Percentiles rank a stretch among this genome's conserved stretches.
phyloP scores from a whole-genome alignment of 2,113 vertebrate species.

The Macaca mulatta region DNA sequence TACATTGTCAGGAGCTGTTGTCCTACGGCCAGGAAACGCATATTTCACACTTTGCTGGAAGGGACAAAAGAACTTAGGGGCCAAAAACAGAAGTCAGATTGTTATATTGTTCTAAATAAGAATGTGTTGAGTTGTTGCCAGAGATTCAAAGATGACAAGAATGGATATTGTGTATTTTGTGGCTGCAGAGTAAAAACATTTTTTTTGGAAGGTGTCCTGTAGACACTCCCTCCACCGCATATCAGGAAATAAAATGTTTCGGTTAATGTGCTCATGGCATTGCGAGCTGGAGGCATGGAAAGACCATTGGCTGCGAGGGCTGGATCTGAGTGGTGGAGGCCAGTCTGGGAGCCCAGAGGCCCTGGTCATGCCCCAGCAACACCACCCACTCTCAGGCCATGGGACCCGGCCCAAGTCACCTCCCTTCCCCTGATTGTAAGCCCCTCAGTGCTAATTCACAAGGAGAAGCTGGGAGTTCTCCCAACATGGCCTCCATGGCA shows the following conservation, averaged over 20 bases:
- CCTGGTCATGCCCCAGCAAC: neutral
- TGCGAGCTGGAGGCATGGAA: neutral
- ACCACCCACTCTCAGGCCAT: neutral
- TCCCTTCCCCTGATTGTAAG: neutral
- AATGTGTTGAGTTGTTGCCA: slow-evolving; percentile 69
- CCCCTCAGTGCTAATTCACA: neutral
- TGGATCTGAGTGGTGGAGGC: too few relatives aligned
- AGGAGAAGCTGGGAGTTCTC: neutral
- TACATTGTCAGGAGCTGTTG: neutral
- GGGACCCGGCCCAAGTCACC: accelerated
- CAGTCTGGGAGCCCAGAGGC: neutral
- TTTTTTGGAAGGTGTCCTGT: slow-evolving; percentile 62
- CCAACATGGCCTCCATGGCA: neutral
- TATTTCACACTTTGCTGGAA: slow-evolving; percentile 71
- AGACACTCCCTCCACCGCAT: slow-evolving; percentile 21
- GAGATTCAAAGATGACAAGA: slow-evolving; percentile 63
- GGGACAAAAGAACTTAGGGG: slow-evolving; percentile 56
- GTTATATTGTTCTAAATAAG: slow-evolving; percentile 73
- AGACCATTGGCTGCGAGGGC: neutral
- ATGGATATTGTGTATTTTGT: slow-evolving; percentile 64
- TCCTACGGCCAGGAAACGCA: slow-evolving; percentile 43
- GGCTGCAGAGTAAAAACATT: slow-evolving; percentile 64
- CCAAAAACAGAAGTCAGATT: slow-evolving; percentile 71
- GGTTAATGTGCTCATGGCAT: neutral
- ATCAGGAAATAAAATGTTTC: neutral